phyloP scores from a whole-genome alignment of 2,888 invertebrate genomes.

The Ptilodon capucinus region DNA sequence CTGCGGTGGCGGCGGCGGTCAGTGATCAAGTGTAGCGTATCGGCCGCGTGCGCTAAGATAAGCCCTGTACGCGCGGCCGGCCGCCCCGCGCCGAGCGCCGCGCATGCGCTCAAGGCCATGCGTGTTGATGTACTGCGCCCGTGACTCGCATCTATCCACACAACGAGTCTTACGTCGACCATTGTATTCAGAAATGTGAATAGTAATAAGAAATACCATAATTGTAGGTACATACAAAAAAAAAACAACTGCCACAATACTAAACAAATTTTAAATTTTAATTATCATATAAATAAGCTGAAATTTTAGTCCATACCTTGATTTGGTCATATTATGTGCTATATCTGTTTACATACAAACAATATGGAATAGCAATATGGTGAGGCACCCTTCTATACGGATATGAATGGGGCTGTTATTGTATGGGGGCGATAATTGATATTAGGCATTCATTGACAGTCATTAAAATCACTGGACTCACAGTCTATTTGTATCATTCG shows the following conservation, averaged over 20 bases:
- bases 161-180: slow-evolving; percentile 45
- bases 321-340: no score
- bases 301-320: no score
- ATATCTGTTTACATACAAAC: no score
- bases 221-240: no score
- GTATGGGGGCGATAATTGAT: slow-evolving; percentile 25
- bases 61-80: slow-evolving; percentile 46
- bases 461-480: no score
- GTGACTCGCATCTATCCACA: slow-evolving; percentile 69
- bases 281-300: no score
- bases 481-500: no score
- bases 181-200: slow-evolving; percentile 64
- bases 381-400: not conserved
- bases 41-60: slow-evolving; percentile 59
- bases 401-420: slow-evolving; percentile 7
- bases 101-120: slow-evolving; percentile 63
- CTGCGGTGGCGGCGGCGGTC: slow-evolving; percentile 45
- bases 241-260: no score
- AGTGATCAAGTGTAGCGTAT: slow-evolving; percentile 61
- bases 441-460: slow-evolving; percentile 3
- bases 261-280: no score
- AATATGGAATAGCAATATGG: slow-evolving; percentile 8
- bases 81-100: slow-evolving; percentile 27
- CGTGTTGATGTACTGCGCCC: slow-evolving; percentile 61
- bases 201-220: slow-evolving; percentile 38